A percentile compares a stretch with the other conserved stretches of the same genome.
Evolutionary conservation across 2,797 vertebrate species (phyloP).

Genomic region (Benthosema pterotum): DNA sequence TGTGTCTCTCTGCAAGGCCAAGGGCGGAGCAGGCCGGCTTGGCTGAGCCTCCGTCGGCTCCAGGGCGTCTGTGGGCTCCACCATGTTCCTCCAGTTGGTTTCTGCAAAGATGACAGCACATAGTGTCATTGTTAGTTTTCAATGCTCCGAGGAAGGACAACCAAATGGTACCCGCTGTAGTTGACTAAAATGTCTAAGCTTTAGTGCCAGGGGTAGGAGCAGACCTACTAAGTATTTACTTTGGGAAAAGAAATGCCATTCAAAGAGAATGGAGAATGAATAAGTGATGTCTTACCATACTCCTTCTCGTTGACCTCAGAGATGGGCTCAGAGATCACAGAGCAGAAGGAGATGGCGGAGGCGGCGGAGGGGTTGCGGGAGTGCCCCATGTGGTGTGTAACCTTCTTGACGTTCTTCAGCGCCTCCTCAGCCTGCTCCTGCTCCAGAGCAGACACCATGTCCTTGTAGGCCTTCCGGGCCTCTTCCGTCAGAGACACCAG

Average conservation of each 20-base stretch:
- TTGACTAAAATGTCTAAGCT: too few relatives aligned
- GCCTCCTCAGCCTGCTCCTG: constrained; percentile 97
- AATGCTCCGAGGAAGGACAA: not conserved
- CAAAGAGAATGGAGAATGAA: too few relatives aligned
- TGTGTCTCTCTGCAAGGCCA: constrained; percentile 64
- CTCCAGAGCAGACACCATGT: constrained; percentile 97
- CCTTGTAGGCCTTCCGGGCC: constrained; percentile 94
- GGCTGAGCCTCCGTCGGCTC: constrained; percentile 86
- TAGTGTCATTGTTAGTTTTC: not conserved
- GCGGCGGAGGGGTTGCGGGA: constrained; percentile 96
- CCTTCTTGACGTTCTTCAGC: constrained; percentile 92
- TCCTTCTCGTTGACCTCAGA: constrained; percentile 99
- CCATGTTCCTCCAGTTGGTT: constrained; percentile 98
- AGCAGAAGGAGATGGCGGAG: constrained; percentile 97
- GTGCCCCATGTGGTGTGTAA: constrained; percentile 96
- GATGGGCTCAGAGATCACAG: constrained; percentile 97
- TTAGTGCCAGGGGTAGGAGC: too few relatives aligned
- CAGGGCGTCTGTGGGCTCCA: constrained; percentile 90
- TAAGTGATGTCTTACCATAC: constrained; percentile 82
- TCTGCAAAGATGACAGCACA: constrained; percentile 73
- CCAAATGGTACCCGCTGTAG: too few relatives aligned
- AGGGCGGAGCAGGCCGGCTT: constrained; percentile 59
- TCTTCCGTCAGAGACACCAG: constrained; percentile 95
- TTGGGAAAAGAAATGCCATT: too few relatives aligned
- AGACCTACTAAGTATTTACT: too few relatives aligned